Percentiles rank a stretch among this genome's conserved stretches.
These are phyloP conservation scores for Serranus cabrilla DNA, from an alignment of 2,797 vertebrate genomes.

Conservation along the genomic window DNA sequence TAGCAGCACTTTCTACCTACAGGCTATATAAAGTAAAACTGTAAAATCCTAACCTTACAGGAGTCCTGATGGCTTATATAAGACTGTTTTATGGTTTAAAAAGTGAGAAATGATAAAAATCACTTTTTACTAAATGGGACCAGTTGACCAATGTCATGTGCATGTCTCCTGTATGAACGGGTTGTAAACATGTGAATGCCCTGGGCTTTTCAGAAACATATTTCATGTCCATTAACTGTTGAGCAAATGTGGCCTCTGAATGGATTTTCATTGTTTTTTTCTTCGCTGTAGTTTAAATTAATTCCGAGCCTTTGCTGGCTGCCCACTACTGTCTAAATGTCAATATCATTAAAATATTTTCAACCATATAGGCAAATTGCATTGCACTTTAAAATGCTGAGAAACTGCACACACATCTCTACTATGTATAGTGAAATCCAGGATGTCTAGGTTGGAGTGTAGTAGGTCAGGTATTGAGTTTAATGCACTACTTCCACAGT, in stretches of 20 bases:
- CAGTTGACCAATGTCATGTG: no score
- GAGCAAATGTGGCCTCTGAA: background rate
- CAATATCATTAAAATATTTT: background rate
- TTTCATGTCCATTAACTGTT: background rate
- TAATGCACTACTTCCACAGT: background rate
- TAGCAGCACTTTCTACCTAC: no score
- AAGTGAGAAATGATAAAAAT: no score
- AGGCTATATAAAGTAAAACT: no score
- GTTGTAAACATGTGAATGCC: no score
- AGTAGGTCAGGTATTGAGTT: background rate
- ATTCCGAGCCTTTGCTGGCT: background rate
- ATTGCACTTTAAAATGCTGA: background rate
- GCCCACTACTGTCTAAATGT: constrained; percentile 6
- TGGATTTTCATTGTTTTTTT: background rate
- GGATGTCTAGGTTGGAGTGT: background rate
- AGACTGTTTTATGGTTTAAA: no score
- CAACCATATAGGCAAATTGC: background rate
- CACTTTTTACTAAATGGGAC: no score
- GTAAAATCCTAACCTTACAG: no score
- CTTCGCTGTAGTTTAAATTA: background rate
- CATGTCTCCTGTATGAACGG: no score
- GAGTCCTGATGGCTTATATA: no score
- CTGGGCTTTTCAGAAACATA: no score
- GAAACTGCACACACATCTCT: background rate
- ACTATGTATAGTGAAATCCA: background rate